Evolutionary conservation across 2,113 vertebrate genomes (phyloP), one percentile per base, ranked within the genome.

Genomic region (Numida meleagris): DNA sequence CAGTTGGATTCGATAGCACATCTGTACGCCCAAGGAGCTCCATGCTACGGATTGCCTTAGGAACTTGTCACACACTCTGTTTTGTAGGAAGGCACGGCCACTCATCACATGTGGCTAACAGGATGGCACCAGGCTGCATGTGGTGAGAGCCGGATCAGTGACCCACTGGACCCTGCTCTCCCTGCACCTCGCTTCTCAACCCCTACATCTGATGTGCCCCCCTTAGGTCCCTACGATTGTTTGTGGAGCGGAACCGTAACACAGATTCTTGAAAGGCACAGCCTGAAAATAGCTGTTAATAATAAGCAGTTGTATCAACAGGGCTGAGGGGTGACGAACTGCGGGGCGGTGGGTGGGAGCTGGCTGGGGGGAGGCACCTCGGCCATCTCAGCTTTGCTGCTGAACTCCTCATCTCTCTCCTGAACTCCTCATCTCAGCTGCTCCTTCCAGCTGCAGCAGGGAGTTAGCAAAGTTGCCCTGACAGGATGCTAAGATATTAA

Each of bases 401-500:
- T 43, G 65, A 78, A 93, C 55, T 42, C 46, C 0, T 0, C 3
- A 0, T 34, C 50, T 86, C 16, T 53, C 27, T n/a, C n/a, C n/a
- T n/a, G n/a, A 76, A 94, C 53, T 43, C 45, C 0, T 0, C 4
- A 0, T n/a, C 48, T 84, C 18, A 86, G 27, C 16, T 40, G 73
- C 77, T 83, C 43, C 61, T 75, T 61, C 81, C 38, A 1, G 36
- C n/a, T 72, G 48, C 93, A 86, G 90, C 90, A 94, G 80, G 58
- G 58, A 75, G 83, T 81, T 51, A 72, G 80, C 18, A 80, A 74
- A 94, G 65, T 12, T 45, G 34, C 70, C 31, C 20, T 65, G 80
- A 57, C 29, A 33, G 70, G 73, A 74, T 82, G 86, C 94, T 79
- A 84, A 88, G 83, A 84, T 80, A 88, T 85, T 78, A 90, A 85